A percentile compares a stretch with the other conserved stretches of the same genome.
These are phyloP conservation scores for Poecile montanus DNA, from an alignment of 2,797 vertebrate species.

Conservation along the genomic window DNA sequence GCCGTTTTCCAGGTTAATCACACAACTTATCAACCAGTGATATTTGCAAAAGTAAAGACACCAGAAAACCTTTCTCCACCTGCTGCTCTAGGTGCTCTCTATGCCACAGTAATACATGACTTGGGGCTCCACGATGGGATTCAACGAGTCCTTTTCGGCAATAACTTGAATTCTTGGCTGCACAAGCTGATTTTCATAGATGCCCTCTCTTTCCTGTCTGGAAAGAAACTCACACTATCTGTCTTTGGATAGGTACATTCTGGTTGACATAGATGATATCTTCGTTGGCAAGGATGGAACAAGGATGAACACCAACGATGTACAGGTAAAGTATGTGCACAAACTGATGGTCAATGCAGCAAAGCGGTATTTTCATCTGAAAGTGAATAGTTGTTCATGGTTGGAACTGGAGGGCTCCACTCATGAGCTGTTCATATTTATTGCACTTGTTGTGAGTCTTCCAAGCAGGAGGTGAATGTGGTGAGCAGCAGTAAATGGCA, in stretches of 20 bases:
- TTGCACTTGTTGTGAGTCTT: not conserved
- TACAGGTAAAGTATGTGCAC: constrained; percentile 84
- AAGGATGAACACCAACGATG: constrained; percentile 94
- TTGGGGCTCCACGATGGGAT: constrained; percentile 94
- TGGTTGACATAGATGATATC: constrained; percentile 98
- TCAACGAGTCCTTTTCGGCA: constrained; percentile 91
- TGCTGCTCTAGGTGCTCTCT: constrained; percentile 73
- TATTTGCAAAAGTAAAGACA: constrained; percentile 85
- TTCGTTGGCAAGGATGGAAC: constrained; percentile 97
- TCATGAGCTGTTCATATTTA: not conserved
- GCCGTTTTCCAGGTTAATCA: constrained; percentile 93
- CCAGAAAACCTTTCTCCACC: constrained; percentile 74
- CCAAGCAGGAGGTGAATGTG: not conserved
- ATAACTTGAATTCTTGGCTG: constrained; percentile 95
- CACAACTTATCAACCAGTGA: constrained; percentile 90
- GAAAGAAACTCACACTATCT: constrained; percentile 87
- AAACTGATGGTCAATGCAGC: not conserved
- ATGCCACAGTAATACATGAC: constrained; percentile 91
- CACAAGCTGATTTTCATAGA: constrained; percentile 96
- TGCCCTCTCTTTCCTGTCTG: constrained; percentile 91
- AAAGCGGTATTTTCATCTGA: not conserved
- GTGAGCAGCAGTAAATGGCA: not conserved
- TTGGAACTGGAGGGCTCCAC: not conserved
- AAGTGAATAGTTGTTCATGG: not conserved
- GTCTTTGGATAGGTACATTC: constrained; percentile 91